Conservation (phyloP, 1,140 invertebrate species). For the Trialeurodes vaporariorum region DNA sequence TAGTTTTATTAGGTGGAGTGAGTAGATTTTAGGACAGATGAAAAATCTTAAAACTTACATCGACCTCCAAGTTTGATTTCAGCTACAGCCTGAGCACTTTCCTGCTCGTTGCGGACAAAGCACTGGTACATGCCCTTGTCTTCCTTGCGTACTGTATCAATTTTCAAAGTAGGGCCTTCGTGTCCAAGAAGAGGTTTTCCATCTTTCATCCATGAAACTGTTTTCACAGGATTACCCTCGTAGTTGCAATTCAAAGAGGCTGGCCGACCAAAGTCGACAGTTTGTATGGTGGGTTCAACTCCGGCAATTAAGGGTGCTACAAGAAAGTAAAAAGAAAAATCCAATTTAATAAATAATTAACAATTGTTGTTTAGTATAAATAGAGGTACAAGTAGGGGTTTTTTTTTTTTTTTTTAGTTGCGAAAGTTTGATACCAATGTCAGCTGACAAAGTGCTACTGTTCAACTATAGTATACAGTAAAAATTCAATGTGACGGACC, state of each 20-base stretch:
- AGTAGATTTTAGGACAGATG: too few relatives aligned
- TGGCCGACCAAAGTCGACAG: constrained; percentile 81
- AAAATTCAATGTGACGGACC: too few relatives aligned
- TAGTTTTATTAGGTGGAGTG: too few relatives aligned
- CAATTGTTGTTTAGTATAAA: not conserved
- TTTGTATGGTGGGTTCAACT: constrained; percentile 80
- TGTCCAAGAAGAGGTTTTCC: constrained; percentile 68
- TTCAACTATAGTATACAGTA: too few relatives aligned
- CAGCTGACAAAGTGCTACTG: too few relatives aligned
- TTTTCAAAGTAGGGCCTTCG: constrained; percentile 59
- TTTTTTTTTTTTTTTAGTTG: not conserved
- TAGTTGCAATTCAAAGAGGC: constrained; percentile 82
- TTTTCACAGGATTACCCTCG: constrained; percentile 79
- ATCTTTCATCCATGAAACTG: constrained; percentile 85
- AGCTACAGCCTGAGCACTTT: constrained; percentile 81
- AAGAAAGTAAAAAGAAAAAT: constrained; percentile 19
- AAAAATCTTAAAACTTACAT: constrained; percentile 44
- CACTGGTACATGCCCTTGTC: constrained; percentile 98
- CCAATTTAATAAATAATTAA: not conserved
- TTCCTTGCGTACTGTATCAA: constrained; percentile 82
- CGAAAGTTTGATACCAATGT: not conserved
- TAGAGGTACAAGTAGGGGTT: not conserved
- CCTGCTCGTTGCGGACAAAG: constrained; percentile 85
- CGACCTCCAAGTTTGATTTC: constrained; percentile 86
- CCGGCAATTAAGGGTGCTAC: constrained; percentile 69